Percentiles rank a stretch among this genome's conserved stretches.
phyloP scores from a whole-genome alignment of 2,113 vertebrate species.

The Cyprinodon brontotheroides region DNA sequence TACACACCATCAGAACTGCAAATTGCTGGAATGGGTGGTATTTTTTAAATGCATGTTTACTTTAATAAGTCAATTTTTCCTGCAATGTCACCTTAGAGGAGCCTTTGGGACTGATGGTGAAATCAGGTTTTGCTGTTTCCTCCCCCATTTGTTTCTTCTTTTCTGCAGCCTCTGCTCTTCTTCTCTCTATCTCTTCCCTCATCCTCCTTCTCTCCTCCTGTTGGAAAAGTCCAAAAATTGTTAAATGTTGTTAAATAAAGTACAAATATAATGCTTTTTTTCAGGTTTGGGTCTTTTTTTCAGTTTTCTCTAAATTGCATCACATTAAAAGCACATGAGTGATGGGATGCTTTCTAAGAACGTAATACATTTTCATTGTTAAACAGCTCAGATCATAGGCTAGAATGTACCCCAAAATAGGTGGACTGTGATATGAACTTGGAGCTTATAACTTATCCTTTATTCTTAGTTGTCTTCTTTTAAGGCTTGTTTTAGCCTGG shows the following conservation, averaged over 20 bases:
- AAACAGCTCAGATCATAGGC: too few species aligned
- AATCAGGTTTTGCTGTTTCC: slow-evolving; percentile 81
- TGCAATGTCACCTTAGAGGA: slow-evolving; percentile 87
- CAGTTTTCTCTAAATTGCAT: too few species aligned
- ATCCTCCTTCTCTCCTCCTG: slow-evolving; percentile 95
- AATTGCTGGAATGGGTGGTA: background rate
- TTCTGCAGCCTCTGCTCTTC: slow-evolving; percentile 95
- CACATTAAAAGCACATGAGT: too few species aligned
- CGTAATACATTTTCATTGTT: too few species aligned
- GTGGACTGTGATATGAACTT: too few species aligned
- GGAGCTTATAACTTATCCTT: too few species aligned
- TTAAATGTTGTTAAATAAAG: background rate
- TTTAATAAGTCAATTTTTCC: background rate
- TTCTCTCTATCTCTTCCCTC: slow-evolving; percentile 95
- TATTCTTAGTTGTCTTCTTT: too few species aligned
- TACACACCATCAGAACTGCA: background rate
- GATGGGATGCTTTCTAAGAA: too few species aligned
- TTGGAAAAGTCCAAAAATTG: background rate
- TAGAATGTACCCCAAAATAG: too few species aligned
- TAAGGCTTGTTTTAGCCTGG: too few species aligned
- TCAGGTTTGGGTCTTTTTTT: too few species aligned
- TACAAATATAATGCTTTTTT: too few species aligned
- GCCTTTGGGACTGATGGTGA: slow-evolving; percentile 90
- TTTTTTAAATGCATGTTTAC: background rate
- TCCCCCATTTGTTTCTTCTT: slow-evolving; percentile 91